Percentiles rank a stretch among this genome's conserved stretches.
Evolutionary conservation across 2,797 vertebrate species (phyloP).

Genomic region (Crenuchus spilurus): DNA sequence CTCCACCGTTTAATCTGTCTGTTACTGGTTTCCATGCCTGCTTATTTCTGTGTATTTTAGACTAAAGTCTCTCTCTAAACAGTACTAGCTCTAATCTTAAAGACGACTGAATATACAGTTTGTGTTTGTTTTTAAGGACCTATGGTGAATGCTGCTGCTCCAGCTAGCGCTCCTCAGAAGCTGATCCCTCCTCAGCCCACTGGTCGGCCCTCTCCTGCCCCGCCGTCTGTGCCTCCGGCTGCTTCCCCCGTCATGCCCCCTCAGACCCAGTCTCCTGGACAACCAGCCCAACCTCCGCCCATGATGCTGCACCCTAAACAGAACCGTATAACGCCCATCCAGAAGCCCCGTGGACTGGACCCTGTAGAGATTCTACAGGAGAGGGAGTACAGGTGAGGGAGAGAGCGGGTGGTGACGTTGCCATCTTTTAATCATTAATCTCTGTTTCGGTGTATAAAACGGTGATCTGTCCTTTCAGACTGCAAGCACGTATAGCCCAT

Average conservation of each 20-base stretch:
- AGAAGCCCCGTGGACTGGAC: constrained; percentile 93
- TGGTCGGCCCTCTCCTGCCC: constrained; percentile 89
- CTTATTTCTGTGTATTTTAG: too few species aligned
- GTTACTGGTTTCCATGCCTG: too few species aligned
- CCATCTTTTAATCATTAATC: too few species aligned
- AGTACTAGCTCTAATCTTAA: not conserved
- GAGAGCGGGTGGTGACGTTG: not conserved
- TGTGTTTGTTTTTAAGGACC: constrained; percentile 76
- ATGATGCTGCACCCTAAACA: constrained; percentile 94
- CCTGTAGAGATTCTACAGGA: constrained; percentile 97
- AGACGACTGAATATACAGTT: not conserved
- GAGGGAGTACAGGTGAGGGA: constrained; percentile 87
- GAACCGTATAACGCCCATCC: constrained; percentile 94
- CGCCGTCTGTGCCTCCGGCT: constrained; percentile 89
- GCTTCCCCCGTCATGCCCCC: constrained; percentile 94
- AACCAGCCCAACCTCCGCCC: constrained; percentile 88
- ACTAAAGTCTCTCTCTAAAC: not conserved
- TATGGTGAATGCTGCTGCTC: constrained; percentile 91
- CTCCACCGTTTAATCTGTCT: too few species aligned
- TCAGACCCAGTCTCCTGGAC: constrained; percentile 92
- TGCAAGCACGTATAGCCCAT: constrained; percentile 94
- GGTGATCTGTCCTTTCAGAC: constrained; percentile 66
- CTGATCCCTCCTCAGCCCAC: constrained; percentile 91
- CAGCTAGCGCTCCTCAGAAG: constrained; percentile 91
- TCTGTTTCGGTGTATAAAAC: too few species aligned